Conservation (phyloP, 2,113 vertebrate genomes). For the Ameiurus melas region DNA sequence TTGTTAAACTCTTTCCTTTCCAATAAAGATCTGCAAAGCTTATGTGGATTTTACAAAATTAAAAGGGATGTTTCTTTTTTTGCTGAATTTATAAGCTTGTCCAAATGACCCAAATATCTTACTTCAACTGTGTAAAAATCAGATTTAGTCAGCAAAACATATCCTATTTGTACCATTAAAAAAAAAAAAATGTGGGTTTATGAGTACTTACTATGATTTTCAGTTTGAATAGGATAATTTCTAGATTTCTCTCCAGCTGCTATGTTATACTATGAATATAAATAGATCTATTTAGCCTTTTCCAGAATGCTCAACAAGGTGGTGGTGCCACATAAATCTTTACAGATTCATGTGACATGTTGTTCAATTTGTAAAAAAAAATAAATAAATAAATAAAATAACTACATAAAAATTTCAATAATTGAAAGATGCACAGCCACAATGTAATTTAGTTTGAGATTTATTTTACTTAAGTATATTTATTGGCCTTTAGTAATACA, state of each 20-base stretch:
- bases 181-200: not conserved
- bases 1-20: too few species aligned
- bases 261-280: conserved; percentile 43
- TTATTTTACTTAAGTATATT: not conserved
- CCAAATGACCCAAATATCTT: not conserved
- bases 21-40: too few species aligned
- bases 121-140: not conserved
- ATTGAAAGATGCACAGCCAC: conserved; percentile 29
- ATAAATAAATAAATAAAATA: not conserved
- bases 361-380: not conserved
- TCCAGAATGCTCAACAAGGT: not conserved
- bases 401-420: not conserved
- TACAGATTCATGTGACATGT: not conserved
- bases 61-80: too few species aligned
- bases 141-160: not conserved
- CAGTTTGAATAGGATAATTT: conserved; percentile 15
- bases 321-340: not conserved
- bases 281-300: not conserved
- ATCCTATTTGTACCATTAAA: not conserved
- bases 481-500: not conserved
- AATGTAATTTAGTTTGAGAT: conserved; percentile 15
- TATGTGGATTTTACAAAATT: too few species aligned
- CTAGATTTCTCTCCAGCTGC: conserved; percentile 44
- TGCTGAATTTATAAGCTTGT: not conserved
- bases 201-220: not conserved